These are phyloP conservation scores for Luidia sarsii DNA, from an alignment of 53 echinoderm and acorn worm species.

Conservation along the genomic window DNA sequence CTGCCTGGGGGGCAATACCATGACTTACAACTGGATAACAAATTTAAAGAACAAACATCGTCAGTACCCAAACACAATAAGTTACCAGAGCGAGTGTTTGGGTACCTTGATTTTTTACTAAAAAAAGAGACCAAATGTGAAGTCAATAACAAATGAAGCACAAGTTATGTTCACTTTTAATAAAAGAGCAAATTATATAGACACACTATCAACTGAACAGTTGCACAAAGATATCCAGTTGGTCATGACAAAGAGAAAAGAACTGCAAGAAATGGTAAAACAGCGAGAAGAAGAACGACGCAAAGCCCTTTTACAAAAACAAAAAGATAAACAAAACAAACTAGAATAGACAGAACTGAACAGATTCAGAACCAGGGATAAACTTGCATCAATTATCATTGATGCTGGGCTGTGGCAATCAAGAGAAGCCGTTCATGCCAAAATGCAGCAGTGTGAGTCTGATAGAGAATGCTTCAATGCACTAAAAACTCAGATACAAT, in stretches of 20 bases:
- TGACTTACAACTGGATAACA: neutral
- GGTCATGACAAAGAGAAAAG: neutral
- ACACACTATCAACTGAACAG: neutral
- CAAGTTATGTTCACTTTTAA: conserved; percentile 48
- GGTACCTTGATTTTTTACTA: conserved; percentile 32
- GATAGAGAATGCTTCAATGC: conserved; percentile 40
- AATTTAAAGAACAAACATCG: neutral
- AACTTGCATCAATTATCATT: conserved; percentile 38
- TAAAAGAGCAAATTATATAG: conserved; percentile 6
- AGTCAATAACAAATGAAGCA: conserved; percentile 47
- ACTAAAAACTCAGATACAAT: conserved; percentile 55
- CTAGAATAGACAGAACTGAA: neutral
- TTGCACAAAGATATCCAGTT: neutral
- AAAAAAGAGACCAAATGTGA: conserved; percentile 36
- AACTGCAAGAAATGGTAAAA: neutral
- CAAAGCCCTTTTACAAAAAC: conserved; percentile 18
- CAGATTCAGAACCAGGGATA: conserved; percentile 22
- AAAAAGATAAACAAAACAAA: conserved; percentile 28
- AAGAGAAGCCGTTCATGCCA: neutral
- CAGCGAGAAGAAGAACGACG: conserved; percentile 21
- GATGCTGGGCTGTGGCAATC: conserved; percentile 62
- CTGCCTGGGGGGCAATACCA: neutral
- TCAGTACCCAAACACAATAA: conserved; percentile 49
- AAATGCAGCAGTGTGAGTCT: conserved; percentile 19
- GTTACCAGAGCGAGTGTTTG: conserved; percentile 55